A percentile compares a stretch with the other conserved stretches of the same genome.
Conservation (phyloP, 1,140 invertebrate species). For the Solen grandis region DNA sequence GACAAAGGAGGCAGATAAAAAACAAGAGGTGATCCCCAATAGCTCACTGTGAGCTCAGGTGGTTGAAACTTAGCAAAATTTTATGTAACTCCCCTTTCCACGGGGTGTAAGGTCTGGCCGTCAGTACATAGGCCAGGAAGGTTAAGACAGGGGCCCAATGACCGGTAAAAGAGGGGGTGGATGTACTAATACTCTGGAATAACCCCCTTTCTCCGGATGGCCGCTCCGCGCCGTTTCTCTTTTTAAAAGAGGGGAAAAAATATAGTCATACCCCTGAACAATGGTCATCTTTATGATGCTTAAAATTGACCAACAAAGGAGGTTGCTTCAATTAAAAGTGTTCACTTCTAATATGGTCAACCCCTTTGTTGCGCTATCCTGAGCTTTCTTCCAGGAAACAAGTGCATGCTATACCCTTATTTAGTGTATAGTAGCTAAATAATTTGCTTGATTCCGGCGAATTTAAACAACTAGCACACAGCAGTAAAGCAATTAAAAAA, state of each 20-base stretch:
- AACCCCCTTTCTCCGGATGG: conserved; percentile 83
- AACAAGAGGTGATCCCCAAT: too few relatives aligned
- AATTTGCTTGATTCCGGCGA: background rate
- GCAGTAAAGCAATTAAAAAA: too few relatives aligned
- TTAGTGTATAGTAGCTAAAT: background rate
- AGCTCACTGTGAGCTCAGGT: too few relatives aligned
- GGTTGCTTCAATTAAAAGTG: background rate
- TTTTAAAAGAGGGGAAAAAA: conserved; percentile 70
- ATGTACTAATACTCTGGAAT: conserved; percentile 85
- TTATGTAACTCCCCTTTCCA: conserved; percentile 84
- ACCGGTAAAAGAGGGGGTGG: conserved; percentile 85
- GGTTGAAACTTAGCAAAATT: too few relatives aligned
- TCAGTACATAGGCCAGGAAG: too few relatives aligned
- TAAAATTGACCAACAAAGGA: background rate
- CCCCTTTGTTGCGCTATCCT: background rate
- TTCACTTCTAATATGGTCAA: background rate
- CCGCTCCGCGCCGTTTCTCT: conserved; percentile 83
- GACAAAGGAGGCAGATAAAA: too few relatives aligned
- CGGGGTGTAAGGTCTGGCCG: conserved; percentile 84
- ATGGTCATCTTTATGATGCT: too few relatives aligned
- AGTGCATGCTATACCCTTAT: background rate
- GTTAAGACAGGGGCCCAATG: conserved; percentile 85
- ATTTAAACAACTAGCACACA: too few relatives aligned
- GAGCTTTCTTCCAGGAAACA: background rate
- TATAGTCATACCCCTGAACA: background rate